These are phyloP conservation scores for Adelphocoris suturalis DNA, from an alignment of 2,888 invertebrate species.

Conservation along the genomic window DNA sequence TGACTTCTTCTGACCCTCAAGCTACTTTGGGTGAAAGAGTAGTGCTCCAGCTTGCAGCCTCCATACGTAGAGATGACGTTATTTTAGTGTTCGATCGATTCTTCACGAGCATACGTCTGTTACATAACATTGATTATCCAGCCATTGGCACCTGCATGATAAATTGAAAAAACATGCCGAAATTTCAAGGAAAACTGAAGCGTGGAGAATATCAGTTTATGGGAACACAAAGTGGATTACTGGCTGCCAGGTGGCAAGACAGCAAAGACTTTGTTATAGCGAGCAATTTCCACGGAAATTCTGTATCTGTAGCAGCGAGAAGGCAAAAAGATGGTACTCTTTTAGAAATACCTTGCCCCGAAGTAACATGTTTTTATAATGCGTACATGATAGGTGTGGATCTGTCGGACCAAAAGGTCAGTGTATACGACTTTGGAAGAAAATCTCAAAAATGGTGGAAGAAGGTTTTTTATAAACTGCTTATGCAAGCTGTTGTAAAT, in stretches of 20 bases:
- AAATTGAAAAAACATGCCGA: constrained; percentile 22
- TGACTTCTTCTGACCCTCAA: not conserved
- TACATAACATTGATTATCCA: constrained; percentile 73
- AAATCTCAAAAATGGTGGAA: constrained; percentile 77
- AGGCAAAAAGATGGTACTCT: constrained; percentile 77
- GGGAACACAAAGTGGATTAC: constrained; percentile 41
- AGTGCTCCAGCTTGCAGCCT: constrained; percentile 74
- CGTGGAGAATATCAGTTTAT: not conserved
- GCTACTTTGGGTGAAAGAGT: constrained; percentile 75
- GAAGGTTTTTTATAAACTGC: constrained; percentile 76
- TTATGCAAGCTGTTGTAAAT: constrained; percentile 76
- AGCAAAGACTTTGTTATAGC: constrained; percentile 77
- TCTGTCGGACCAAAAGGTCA: constrained; percentile 76
- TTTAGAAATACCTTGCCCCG: constrained; percentile 75
- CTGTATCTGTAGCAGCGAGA: constrained; percentile 70
- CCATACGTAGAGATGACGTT: constrained; percentile 73
- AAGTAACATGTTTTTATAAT: constrained; percentile 75
- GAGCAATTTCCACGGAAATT: constrained; percentile 76
- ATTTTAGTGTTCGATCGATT: constrained; percentile 72
- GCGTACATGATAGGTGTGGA: constrained; percentile 76
- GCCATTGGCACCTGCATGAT: constrained; percentile 74
- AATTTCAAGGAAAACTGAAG: constrained; percentile 27
- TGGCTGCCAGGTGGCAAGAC: constrained; percentile 76
- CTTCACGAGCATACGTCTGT: constrained; percentile 74
- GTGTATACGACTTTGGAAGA: constrained; percentile 76